Conservation (phyloP, 2,797 vertebrate genomes). For the Argentina silus region DNA sequence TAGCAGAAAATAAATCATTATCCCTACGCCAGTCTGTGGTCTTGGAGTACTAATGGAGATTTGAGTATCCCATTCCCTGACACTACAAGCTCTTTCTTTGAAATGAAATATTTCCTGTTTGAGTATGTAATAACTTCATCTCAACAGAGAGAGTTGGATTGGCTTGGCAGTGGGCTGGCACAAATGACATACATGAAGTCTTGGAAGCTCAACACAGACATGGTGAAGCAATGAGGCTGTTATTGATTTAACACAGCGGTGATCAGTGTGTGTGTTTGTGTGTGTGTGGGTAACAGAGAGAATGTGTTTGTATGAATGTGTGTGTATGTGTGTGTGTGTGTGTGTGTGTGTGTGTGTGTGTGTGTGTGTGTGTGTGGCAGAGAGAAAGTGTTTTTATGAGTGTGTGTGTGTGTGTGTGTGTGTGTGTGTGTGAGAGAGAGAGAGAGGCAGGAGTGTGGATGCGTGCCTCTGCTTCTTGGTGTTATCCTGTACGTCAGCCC, state of each 20-base stretch:
- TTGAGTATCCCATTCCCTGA: constrained; percentile 17
- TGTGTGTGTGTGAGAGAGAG: background rate
- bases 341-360: background rate
- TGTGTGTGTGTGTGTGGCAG: background rate
- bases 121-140: constrained; percentile 18
- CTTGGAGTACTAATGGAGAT: constrained; percentile 30
- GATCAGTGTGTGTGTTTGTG: constrained; percentile 20
- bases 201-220: background rate
- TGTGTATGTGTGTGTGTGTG: constrained; percentile 4
- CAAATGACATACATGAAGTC: constrained; percentile 46
- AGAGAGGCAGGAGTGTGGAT: background rate
- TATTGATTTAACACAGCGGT: constrained; percentile 46
- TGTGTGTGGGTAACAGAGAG: constrained; percentile 16
- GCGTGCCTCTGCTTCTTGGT: background rate
- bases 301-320: background rate
- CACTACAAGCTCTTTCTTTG: constrained; percentile 45
- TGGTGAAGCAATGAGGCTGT: constrained; percentile 23
- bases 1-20: constrained; percentile 39
- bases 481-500: constrained; percentile 61
- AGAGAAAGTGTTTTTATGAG: constrained; percentile 2
- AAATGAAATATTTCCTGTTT: constrained; percentile 39
- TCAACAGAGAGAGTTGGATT: constrained; percentile 29
- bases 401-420: background rate
- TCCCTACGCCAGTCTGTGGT: constrained; percentile 43
- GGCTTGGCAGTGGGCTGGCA: constrained; percentile 40